Base-by-base conservation (phyloP, 2,113 vertebrate genomes). In the Notarius quadriscutis region DNA sequence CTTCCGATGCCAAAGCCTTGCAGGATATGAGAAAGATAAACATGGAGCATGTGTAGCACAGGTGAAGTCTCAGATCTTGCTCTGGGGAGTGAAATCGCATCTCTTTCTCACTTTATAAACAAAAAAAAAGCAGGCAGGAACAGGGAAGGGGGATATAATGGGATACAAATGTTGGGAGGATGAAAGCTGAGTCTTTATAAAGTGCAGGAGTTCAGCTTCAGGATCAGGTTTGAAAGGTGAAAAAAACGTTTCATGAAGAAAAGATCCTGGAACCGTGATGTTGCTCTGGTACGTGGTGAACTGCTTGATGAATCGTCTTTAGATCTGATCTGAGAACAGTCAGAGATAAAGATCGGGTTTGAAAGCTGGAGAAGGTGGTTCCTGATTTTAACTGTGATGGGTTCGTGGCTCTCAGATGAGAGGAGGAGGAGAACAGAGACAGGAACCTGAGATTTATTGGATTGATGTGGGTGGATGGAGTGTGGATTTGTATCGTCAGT, bases 141-240 rank as follows among this genome's bases (percentile, higher is more conserved):
- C 12, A 0, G 7, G 30, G 30, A 69, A 57, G 22, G 53, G 30
- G 69, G 83, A 27, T 62, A 34, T 82, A 86, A 91, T 84, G 84
- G 78, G 86, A 92, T 91, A 88, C 83, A 88, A 90, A 87, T 89
- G 82, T 74, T 86, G 50, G 83, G 57, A 71, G 84, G 65, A 74
- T 69, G 85, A 82, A 90, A 90, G 34, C 80, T 55, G 75, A 89
- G 69, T 81, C 63, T 92, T 87, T 89, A 67, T 53, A 17, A 20
- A 53, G 55, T 51, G 65, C 88, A 82, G 53, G 86, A 84, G 71
- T 85, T 30, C 8, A 14, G 30, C 12, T 50, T 2, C 22, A 27
- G 81, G 65, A 5, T 34, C 51, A 11, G 79, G 82, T 53, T 79
- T 51, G 55, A 55, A 60, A 67, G 83, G 86, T 90, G 18, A 3